Evolutionary conservation across 2,113 vertebrate species (phyloP).

Genomic region (Limnothrissa miodon): DNA sequence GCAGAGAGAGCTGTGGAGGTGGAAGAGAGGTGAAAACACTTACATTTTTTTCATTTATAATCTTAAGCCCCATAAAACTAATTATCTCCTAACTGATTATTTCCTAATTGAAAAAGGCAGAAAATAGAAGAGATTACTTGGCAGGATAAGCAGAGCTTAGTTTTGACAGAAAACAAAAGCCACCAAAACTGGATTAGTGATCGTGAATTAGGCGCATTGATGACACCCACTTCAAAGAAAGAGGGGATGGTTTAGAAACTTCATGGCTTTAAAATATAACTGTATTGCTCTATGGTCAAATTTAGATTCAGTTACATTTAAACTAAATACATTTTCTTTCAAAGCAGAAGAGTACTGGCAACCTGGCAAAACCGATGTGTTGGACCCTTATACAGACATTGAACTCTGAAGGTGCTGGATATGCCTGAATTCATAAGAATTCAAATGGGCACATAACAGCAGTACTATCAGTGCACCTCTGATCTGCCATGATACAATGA

Average conservation of each 20-base stretch:
- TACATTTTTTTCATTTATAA: background rate
- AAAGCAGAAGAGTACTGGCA: background rate
- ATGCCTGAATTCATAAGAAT: background rate
- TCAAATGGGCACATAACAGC: background rate
- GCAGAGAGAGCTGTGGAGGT: slow-evolving; percentile 81
- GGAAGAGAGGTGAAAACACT: background rate
- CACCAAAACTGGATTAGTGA: slow-evolving; percentile 7
- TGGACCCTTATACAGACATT: background rate
- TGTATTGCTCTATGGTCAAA: background rate
- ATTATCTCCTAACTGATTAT: background rate
- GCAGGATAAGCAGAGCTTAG: slow-evolving; percentile 25
- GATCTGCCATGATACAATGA: too few species aligned
- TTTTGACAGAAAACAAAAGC: slow-evolving; percentile 11
- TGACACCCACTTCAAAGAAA: background rate
- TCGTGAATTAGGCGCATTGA: background rate
- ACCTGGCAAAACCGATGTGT: background rate
- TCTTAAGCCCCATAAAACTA: background rate
- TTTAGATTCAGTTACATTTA: background rate
- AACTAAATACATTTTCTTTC: background rate
- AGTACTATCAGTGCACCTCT: background rate
- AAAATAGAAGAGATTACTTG: slow-evolving; percentile 31
- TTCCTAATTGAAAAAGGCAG: slow-evolving; percentile 29
- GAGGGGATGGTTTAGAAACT: background rate
- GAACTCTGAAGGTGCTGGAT: background rate
- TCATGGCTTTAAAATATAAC: background rate